These are phyloP conservation scores for Cnemophilus loriae DNA, from an alignment of 2,113 vertebrate species.

Conservation along the genomic window DNA sequence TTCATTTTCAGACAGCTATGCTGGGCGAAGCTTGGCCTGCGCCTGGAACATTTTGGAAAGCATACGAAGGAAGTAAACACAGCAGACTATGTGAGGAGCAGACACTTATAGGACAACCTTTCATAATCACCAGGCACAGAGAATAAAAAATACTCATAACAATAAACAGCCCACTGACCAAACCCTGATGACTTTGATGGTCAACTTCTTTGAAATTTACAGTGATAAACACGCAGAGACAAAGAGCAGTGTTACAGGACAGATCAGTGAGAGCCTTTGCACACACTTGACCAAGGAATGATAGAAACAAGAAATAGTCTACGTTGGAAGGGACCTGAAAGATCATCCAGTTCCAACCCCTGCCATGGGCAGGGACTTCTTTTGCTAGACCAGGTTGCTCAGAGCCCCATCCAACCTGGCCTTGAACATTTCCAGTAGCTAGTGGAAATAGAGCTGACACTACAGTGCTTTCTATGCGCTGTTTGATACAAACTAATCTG, in stretches of 20 bases:
- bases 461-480: accelerated
- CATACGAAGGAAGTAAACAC: neutral
- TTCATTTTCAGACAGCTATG: neutral
- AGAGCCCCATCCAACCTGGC: neutral
- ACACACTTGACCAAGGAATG: neutral
- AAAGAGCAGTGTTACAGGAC: neutral
- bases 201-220: neutral
- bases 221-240: neutral
- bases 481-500: neutral
- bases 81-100: neutral
- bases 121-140: neutral
- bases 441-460: neutral
- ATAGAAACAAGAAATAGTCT: neutral
- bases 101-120: neutral
- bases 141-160: neutral
- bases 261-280: neutral
- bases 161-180: neutral
- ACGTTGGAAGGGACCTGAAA: neutral
- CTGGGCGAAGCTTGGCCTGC: neutral
- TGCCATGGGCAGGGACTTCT: neutral
- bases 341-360: neutral
- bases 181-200: neutral
- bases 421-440: neutral
- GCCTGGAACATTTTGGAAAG: neutral
- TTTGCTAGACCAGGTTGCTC: neutral